A percentile compares a stretch with the other conserved stretches of the same genome.
phyloP scores from a whole-genome alignment of 2,797 vertebrate genomes.

The Sarcoramphus papa region DNA sequence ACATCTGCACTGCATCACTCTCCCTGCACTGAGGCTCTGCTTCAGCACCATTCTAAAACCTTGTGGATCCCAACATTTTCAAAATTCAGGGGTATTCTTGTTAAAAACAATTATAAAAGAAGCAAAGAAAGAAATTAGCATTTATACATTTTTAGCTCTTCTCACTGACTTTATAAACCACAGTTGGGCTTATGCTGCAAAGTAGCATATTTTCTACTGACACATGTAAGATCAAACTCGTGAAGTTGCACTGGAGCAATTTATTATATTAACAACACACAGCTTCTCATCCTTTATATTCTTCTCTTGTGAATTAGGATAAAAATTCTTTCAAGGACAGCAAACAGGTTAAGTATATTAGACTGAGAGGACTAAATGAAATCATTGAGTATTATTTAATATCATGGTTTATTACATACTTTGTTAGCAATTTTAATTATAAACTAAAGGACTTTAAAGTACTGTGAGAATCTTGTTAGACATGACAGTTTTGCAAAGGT shows the following conservation, averaged over 20 bases:
- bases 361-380: slow-evolving; percentile 35
- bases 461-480: slow-evolving; percentile 49
- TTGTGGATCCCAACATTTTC: neutral
- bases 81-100: slow-evolving; percentile 14
- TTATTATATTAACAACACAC: slow-evolving; percentile 22
- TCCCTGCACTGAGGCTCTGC: neutral
- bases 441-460: slow-evolving; percentile 2
- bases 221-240: neutral
- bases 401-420: slow-evolving; percentile 20
- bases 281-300: neutral
- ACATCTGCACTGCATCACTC: slow-evolving; percentile 46
- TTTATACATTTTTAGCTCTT: slow-evolving; percentile 51
- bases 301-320: neutral
- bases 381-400: slow-evolving; percentile 48
- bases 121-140: slow-evolving; percentile 40
- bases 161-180: slow-evolving; percentile 36
- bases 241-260: slow-evolving; percentile 13
- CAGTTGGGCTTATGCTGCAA: neutral
- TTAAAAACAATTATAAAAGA: slow-evolving; percentile 42
- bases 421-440: slow-evolving; percentile 35
- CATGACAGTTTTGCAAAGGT: slow-evolving; percentile 51
- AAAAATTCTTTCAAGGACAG: slow-evolving; percentile 35
- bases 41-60: neutral
- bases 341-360: slow-evolving; percentile 42
- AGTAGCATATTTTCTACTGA: slow-evolving; percentile 11